Conservation (phyloP, 2,888 invertebrate genomes). For the Xylocampa areola region DNA sequence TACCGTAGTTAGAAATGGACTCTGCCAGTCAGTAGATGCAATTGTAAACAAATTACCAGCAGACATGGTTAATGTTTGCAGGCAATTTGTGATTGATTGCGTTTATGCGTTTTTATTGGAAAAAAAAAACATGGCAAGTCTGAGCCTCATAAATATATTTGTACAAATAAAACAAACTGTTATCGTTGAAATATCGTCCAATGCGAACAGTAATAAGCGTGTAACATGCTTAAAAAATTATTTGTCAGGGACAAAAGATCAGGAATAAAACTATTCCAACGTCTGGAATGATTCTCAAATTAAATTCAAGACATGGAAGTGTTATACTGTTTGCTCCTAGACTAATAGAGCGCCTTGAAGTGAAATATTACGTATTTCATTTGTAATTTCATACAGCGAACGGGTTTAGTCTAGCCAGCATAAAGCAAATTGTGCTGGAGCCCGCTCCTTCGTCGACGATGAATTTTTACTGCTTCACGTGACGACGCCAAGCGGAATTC, state of each 20-base stretch:
- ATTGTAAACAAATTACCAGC: slow-evolving; percentile 12
- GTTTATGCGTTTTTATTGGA: too few relatives aligned
- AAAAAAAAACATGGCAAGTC: too few relatives aligned
- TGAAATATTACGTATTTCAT: slow-evolving; percentile 42
- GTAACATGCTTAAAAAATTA: too few relatives aligned
- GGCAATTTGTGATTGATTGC: too few relatives aligned
- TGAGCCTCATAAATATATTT: too few relatives aligned
- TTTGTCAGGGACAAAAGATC: too few relatives aligned
- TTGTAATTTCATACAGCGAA: slow-evolving; percentile 44
- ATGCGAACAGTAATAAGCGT: too few relatives aligned
- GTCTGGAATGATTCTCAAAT: too few relatives aligned
- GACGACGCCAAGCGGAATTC: slow-evolving; percentile 45
- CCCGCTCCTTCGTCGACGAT: slow-evolving; percentile 45
- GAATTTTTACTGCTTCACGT: slow-evolving; percentile 51
- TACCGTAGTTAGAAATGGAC: slow-evolving; percentile 37
- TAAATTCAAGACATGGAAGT: not conserved
- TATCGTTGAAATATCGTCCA: too few relatives aligned
- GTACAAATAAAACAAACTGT: too few relatives aligned
- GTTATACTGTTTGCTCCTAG: not conserved
- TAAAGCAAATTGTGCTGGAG: slow-evolving; percentile 52
- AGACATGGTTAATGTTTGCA: too few relatives aligned
- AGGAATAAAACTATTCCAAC: too few relatives aligned
- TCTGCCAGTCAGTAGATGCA: slow-evolving; percentile 16
- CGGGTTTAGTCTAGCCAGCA: slow-evolving; percentile 45
- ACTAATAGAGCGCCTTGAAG: slow-evolving; percentile 18